Conservation (phyloP, 2,888 invertebrate species). For the Dynastes maya region DNA sequence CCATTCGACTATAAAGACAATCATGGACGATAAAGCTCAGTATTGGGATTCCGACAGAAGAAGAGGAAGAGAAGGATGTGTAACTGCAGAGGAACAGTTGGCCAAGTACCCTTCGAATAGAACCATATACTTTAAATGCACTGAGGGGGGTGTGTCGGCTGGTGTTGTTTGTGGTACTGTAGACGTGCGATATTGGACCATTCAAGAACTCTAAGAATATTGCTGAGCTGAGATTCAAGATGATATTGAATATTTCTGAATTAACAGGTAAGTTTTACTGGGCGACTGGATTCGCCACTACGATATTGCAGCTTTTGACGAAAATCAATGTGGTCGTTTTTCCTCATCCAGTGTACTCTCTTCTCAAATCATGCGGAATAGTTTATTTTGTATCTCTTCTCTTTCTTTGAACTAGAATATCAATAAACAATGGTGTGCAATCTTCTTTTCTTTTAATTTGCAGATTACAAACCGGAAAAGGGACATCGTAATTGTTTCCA, state of each 20-base stretch:
- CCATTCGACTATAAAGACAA: conserved; percentile 57
- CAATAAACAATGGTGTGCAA: no score
- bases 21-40: conserved; percentile 47
- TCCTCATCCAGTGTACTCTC: background rate
- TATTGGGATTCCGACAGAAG: conserved; percentile 18
- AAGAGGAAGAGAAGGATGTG: conserved; percentile 33
- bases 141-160: conserved; percentile 54
- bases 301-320: background rate
- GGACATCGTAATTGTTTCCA: conserved; percentile 67
- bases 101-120: conserved; percentile 56
- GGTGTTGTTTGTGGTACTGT: conserved; percentile 54
- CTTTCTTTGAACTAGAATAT: no score
- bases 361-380: no score
- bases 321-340: background rate
- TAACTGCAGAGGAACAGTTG: background rate
- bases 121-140: conserved; percentile 67
- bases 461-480: conserved; percentile 61
- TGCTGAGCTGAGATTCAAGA: conserved; percentile 65
- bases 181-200: conserved; percentile 65
- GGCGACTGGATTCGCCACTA: no score
- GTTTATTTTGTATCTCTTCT: no score
- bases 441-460: conserved; percentile 48
- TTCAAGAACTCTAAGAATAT: conserved; percentile 63
- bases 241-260: conserved; percentile 64
- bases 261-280: conserved; percentile 64